A percentile compares a stretch with the other conserved stretches of the same genome.
These are phyloP conservation scores for Gorsachius magnificus DNA, from an alignment of 2,797 vertebrate genomes.

Conservation along the genomic window DNA sequence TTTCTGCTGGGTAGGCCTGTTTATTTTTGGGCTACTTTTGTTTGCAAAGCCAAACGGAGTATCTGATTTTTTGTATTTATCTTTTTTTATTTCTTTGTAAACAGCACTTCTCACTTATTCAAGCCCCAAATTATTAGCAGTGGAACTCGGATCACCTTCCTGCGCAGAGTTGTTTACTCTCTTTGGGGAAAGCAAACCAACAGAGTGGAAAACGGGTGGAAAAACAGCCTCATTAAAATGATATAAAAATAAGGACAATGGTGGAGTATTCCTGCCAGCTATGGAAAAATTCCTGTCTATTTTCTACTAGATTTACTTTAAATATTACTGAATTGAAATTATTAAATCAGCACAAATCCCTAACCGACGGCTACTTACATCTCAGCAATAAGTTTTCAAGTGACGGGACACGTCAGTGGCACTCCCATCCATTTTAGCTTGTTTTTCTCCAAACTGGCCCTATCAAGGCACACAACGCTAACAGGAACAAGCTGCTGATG, in stretches of 20 bases:
- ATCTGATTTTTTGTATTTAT: constrained; percentile 59
- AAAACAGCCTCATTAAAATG: not conserved
- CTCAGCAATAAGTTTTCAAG: not conserved
- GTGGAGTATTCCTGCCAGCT: not conserved
- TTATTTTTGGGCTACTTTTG: constrained; percentile 65
- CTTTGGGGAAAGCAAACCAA: constrained; percentile 55
- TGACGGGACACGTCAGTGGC: accelerated
- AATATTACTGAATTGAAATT: not conserved
- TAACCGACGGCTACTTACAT: accelerated
- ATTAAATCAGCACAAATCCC: not conserved
- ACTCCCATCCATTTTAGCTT: not conserved
- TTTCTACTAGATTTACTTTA: not conserved
- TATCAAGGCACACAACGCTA: not conserved
- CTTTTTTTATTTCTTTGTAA: constrained; percentile 47
- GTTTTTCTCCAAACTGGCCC: not conserved
- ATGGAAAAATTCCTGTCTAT: not conserved
- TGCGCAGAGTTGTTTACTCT: constrained; percentile 41
- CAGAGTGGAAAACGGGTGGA: not conserved
- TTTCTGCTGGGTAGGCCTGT: constrained; percentile 52
- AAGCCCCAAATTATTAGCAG: constrained; percentile 22
- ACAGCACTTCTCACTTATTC: constrained; percentile 54
- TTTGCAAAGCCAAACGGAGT: constrained; percentile 61
- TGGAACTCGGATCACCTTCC: constrained; percentile 66
- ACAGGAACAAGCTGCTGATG: not conserved
- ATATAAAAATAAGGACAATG: not conserved